phyloP scores from a whole-genome alignment of 2,888 invertebrate genomes.

The Tiphia femorata region DNA sequence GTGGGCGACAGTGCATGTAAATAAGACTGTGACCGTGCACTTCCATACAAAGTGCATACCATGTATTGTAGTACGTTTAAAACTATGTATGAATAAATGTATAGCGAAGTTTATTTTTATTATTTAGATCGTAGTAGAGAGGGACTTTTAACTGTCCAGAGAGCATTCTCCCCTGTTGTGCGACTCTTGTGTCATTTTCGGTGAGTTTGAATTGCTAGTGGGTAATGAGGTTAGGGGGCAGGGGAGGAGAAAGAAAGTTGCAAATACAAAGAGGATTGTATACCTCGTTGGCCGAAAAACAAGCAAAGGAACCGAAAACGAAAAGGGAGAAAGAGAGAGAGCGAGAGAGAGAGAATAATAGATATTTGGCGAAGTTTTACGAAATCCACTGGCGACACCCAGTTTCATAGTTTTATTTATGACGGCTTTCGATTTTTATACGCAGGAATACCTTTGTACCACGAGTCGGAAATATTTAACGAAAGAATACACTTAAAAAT shows the following conservation, averaged over 20 bases:
- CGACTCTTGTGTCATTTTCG: constrained; percentile 46
- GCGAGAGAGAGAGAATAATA: not conserved
- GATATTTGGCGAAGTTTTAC: constrained; percentile 20
- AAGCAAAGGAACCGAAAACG: constrained; percentile 19
- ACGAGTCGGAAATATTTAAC: constrained; percentile 58
- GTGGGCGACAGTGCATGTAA: constrained; percentile 48
- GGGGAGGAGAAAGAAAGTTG: constrained; percentile 21
- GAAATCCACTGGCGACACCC: constrained; percentile 21
- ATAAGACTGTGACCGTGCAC: constrained; percentile 60
- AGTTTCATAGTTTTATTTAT: constrained; percentile 40
- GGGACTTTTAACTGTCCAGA: constrained; percentile 43
- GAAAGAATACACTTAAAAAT: constrained; percentile 53
- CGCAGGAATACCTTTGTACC: constrained; percentile 53
- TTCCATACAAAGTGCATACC: constrained; percentile 43
- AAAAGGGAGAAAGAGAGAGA: constrained; percentile 1
- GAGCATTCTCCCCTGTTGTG: constrained; percentile 45
- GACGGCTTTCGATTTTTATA: constrained; percentile 44
- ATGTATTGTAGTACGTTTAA: constrained; percentile 54
- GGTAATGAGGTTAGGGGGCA: not conserved
- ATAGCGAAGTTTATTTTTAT: constrained; percentile 65
- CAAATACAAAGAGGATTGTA: constrained; percentile 19
- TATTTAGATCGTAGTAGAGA: constrained; percentile 56
- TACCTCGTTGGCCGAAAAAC: constrained; percentile 40
- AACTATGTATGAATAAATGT: constrained; percentile 57
- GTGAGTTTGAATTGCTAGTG: no score